Conservation (phyloP, 1,140 invertebrate genomes). For the Habropoda laboriosa region DNA sequence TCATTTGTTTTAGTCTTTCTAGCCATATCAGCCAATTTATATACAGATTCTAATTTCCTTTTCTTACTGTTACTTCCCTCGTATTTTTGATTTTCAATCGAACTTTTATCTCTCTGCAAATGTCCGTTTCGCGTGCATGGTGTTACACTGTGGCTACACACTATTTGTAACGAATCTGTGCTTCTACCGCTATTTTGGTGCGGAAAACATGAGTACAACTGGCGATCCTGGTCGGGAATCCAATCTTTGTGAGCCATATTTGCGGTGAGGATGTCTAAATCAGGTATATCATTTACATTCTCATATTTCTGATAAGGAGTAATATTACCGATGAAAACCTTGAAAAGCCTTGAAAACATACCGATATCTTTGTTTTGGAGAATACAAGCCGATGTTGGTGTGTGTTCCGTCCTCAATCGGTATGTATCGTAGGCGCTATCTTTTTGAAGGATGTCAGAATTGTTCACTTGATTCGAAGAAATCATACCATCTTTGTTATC, state of each 20-base stretch:
- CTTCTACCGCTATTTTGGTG: not conserved
- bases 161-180: too few species aligned
- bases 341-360: too few species aligned
- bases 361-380: not conserved
- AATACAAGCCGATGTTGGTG: too few species aligned
- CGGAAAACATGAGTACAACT: not conserved
- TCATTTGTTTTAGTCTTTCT: not conserved
- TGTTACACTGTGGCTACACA: too few species aligned
- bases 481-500: not conserved
- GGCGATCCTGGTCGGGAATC: not conserved
- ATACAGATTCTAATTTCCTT: not conserved
- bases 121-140: not conserved
- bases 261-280: too few species aligned
- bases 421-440: conserved; percentile 36
- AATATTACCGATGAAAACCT: not conserved
- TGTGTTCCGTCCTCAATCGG: not conserved
- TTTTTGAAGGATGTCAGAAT: not conserved
- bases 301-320: not conserved
- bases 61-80: not conserved
- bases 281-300: not conserved
- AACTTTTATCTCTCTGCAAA: not conserved
- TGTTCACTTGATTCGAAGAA: not conserved
- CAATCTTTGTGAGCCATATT: not conserved
- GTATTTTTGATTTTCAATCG: not conserved
- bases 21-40: not conserved